These are phyloP conservation scores for Gambelia wislizenii DNA, from an alignment of 2,797 vertebrate genomes.

Conservation along the genomic window DNA sequence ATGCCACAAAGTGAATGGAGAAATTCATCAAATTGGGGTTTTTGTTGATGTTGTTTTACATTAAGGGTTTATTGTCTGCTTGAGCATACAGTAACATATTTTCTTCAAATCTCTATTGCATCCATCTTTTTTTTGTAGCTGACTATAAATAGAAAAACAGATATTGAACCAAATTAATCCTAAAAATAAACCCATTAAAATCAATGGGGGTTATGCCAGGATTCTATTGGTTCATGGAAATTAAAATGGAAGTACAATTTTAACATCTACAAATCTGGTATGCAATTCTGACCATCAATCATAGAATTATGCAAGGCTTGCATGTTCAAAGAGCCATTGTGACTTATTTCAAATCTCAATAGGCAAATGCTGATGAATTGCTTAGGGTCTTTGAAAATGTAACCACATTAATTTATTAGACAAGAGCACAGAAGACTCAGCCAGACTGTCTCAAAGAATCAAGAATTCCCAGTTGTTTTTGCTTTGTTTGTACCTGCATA, in stretches of 20 bases:
- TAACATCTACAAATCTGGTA: conserved; percentile 15
- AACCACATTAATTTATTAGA: conserved; percentile 21
- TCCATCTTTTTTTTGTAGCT: neutral
- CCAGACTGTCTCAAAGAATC: too few relatives aligned
- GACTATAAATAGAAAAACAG: conserved; percentile 20
- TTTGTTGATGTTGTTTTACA: neutral
- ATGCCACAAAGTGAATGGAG: conserved; percentile 12
- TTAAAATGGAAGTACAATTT: conserved; percentile 1
- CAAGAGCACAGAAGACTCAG: neutral
- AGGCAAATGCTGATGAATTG: conserved; percentile 1
- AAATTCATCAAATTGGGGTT: conserved; percentile 1
- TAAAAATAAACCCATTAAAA: neutral
- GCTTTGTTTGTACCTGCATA: too few relatives aligned
- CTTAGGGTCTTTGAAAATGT: neutral
- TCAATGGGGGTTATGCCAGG: neutral
- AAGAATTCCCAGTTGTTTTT: too few relatives aligned
- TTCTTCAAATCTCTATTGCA: neutral
- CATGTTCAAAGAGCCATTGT: neutral
- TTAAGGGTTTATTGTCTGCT: conserved; percentile 4
- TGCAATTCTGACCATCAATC: neutral
- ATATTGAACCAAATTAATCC: neutral
- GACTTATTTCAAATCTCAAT: neutral
- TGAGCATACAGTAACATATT: neutral
- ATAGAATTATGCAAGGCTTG: neutral
- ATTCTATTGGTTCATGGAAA: conserved; percentile 1